Evolutionary conservation across 2,888 invertebrate genomes (phyloP), one percentile per base, ranked within the genome.

Genomic region (Rhingia campestris): DNA sequence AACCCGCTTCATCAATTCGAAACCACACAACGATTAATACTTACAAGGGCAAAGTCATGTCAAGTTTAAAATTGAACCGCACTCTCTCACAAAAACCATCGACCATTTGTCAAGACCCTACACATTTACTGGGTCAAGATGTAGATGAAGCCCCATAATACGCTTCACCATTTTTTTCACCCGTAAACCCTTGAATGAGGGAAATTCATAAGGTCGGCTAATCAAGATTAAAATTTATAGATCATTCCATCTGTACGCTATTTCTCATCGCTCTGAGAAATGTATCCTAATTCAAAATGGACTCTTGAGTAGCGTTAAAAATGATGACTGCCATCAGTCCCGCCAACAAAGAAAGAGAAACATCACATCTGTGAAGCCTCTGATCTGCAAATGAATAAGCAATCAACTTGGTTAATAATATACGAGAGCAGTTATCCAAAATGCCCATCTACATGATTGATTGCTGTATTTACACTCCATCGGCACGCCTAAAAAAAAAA

Each of bases 331-430:
- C 12, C 22, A 47, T 4, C 22, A 22, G 22, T 22, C 22, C 22
- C 22, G 22, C 47, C 12, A n/a, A 30, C 41, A 9, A 14, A 14
- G 4, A 4, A 49, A 7, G 6, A 37, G 9, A 14, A 12, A 37
- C 35, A 39, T 22, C 59, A 58, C 41, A 49, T 22, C 35, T 49
- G 39, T 56, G 22, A 53, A 41, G 30, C 35, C 66, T 70, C 69
- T 58, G 70, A 70, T 64, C 59, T 76, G 45, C 59, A 64, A 81
- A 81, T 76, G 76, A 81, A 81, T 81, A 81, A 70, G 70, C 76
- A 81, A 81, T 81, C 81, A 81, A 58, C 70, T 76, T 66, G 54
- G 64, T 76, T 81, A 81, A 81, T 76, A 76, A 70, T 75, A 70
- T 76, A 81, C 70, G 59, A 75, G 70, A 59, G 75, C 59, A 75